Evolutionary conservation across 1,140 invertebrate species (phyloP).

Genomic region (Papilio machaon): DNA sequence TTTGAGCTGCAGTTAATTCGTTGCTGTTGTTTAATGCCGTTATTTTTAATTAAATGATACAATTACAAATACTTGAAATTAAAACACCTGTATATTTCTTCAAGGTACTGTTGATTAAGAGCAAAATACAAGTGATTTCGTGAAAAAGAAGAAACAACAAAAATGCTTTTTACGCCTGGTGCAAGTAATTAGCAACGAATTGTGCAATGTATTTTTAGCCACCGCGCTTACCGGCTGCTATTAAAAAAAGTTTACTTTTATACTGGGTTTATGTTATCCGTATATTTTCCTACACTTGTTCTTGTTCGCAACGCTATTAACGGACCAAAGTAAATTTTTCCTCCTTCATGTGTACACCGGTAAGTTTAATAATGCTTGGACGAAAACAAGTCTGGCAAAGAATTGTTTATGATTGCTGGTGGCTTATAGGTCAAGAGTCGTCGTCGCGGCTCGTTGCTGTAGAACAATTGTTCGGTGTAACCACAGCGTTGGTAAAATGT

Average conservation of each 20-base stretch:
- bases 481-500: conserved; percentile 29
- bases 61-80: not conserved
- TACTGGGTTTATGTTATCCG: not conserved
- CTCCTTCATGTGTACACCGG: not conserved
- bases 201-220: conserved; percentile 15
- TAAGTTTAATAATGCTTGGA: conserved; percentile 23
- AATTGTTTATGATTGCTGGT: conserved; percentile 38
- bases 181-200: conserved; percentile 37
- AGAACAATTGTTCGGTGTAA: conserved; percentile 34
- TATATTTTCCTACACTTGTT: conserved; percentile 23
- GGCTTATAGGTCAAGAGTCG: conserved; percentile 34
- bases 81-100: conserved; percentile 14
- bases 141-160: conserved; percentile 9
- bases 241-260: conserved; percentile 29
- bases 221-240: conserved; percentile 12
- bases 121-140: not conserved
- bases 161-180: conserved; percentile 4
- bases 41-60: conserved; percentile 10
- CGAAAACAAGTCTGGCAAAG: conserved; percentile 31
- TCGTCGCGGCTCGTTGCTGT: conserved; percentile 34
- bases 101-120: not conserved
- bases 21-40: not conserved
- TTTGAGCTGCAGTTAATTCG: conserved; percentile 16
- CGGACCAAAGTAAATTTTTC: not conserved
- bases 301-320: conserved; percentile 14